Conservation (phyloP, 2,888 invertebrate genomes). For the Blastobasis lacticolella region DNA sequence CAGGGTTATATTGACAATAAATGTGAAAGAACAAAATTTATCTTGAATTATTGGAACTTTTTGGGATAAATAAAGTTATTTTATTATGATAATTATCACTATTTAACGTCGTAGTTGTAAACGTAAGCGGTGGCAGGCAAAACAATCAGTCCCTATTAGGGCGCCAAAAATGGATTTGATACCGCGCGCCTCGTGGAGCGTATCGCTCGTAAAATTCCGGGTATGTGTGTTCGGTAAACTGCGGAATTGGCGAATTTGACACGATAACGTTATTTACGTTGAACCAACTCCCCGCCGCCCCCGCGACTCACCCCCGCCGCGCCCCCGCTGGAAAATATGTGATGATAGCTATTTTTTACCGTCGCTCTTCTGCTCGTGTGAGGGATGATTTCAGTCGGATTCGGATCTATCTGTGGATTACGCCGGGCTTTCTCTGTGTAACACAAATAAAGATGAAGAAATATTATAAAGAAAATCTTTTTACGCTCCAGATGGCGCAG, state of each 20-base stretch:
- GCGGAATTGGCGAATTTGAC: slow-evolving; percentile 22
- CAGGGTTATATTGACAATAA: too few relatives aligned
- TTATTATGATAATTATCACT: too few relatives aligned
- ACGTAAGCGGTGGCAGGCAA: too few relatives aligned
- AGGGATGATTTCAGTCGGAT: slow-evolving; percentile 8
- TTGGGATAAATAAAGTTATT: too few relatives aligned
- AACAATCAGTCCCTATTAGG: slow-evolving; percentile 11
- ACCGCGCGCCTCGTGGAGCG: slow-evolving; percentile 8
- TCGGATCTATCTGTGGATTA: too few relatives aligned
- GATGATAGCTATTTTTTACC: slow-evolving; percentile 5
- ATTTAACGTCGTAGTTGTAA: too few relatives aligned
- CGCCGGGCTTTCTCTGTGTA: too few relatives aligned
- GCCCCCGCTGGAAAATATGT: slow-evolving; percentile 1
- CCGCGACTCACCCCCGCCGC: not conserved
- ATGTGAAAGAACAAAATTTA: too few relatives aligned
- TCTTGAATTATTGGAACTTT: too few relatives aligned
- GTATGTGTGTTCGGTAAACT: slow-evolving; percentile 19
- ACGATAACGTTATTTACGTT: slow-evolving; percentile 25
- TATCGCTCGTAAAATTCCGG: slow-evolving; percentile 20
- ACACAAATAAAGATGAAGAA: too few relatives aligned
- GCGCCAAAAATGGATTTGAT: slow-evolving; percentile 20
- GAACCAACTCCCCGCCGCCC: slow-evolving; percentile 7
- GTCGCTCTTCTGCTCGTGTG: slow-evolving; percentile 3
- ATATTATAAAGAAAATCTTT: too few relatives aligned
- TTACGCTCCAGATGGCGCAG: too few relatives aligned